Conservation (phyloP, 2,797 vertebrate species). For the Enteromius mattozi region DNA sequence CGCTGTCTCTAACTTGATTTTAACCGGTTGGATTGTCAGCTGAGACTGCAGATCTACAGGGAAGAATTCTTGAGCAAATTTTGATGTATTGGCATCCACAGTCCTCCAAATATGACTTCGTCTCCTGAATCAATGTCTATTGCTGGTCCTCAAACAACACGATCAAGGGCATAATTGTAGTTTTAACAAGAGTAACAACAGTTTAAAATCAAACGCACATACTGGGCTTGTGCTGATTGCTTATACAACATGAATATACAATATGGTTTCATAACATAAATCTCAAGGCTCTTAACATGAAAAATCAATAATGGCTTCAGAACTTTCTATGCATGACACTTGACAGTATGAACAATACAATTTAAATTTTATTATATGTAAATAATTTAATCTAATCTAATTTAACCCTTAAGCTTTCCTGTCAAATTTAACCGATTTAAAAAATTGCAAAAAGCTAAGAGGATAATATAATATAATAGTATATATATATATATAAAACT, state of each 20-base stretch:
- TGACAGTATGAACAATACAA: not conserved
- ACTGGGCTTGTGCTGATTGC: too few species aligned
- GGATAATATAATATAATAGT: too few species aligned
- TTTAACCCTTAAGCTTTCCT: too few species aligned
- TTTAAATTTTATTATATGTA: not conserved
- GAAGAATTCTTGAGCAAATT: not conserved
- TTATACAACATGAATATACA: not conserved
- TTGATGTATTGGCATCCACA: not conserved
- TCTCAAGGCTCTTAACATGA: not conserved
- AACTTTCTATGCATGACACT: not conserved
- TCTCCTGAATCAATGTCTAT: not conserved
- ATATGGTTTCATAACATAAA: not conserved
- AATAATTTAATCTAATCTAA: too few species aligned
- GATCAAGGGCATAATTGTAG: not conserved
- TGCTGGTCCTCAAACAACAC: not conserved
- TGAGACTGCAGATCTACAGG: not conserved
- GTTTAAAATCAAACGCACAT: not conserved
- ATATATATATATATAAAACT: too few species aligned
- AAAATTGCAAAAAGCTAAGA: too few species aligned
- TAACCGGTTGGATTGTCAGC: constrained; percentile 1
- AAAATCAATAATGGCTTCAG: not conserved
- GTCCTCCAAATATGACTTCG: not conserved
- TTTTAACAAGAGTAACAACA: not conserved
- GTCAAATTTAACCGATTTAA: too few species aligned
- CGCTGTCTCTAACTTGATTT: constrained; percentile 57